Evolutionary conservation across 2,888 invertebrate genomes (phyloP).

Genomic region (Adineta ricciae): DNA sequence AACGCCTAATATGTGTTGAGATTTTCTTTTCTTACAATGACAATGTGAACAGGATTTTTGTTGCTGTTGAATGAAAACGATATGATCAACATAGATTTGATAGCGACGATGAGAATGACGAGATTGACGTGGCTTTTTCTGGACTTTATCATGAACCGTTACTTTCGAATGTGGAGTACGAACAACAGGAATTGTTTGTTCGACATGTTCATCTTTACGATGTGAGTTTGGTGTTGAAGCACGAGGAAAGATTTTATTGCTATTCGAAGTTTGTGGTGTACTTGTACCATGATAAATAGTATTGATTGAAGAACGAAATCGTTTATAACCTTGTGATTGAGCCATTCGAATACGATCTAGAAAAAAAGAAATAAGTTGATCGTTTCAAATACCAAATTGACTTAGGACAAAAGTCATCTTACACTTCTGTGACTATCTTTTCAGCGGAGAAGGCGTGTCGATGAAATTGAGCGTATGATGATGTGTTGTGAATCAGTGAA

Average conservation of each 20-base stretch:
- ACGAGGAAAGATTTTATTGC: not conserved
- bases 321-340: not conserved
- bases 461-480: slow-evolving; percentile 4
- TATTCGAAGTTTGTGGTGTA: not conserved
- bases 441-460: not conserved
- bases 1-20: not conserved
- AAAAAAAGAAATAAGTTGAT: not conserved
- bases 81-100: not conserved
- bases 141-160: not conserved
- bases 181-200: not conserved
- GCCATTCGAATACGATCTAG: not conserved
- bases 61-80: not conserved
- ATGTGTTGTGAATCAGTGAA: not conserved
- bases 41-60: not conserved
- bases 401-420: not conserved
- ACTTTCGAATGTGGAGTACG: not conserved
- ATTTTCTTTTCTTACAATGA: not conserved
- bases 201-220: not conserved
- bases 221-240: not conserved
- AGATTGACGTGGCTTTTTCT: not conserved
- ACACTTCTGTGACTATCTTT: not conserved
- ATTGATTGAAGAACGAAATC: not conserved
- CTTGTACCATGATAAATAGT: not conserved
- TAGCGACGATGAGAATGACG: not conserved
- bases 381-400: not conserved